A percentile compares a stretch with the other conserved stretches of the same genome.
phyloP scores from a whole-genome alignment of 2,888 invertebrate genomes.

The Anoplius nigerrimus region DNA sequence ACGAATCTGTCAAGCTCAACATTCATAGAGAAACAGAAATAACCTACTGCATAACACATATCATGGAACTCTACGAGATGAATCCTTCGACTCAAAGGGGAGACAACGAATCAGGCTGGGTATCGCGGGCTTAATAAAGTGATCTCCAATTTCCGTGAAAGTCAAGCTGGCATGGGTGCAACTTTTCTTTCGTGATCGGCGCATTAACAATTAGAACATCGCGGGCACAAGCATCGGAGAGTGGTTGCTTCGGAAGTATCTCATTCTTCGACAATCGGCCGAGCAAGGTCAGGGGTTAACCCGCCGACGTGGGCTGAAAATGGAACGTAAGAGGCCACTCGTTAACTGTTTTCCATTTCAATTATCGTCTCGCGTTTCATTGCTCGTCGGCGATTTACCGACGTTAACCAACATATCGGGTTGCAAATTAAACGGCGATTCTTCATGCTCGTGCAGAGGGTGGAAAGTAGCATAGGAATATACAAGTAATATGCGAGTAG shows the following conservation, averaged over 20 bases:
- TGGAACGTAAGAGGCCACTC: conserved; percentile 35
- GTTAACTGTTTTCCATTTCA: conserved; percentile 41
- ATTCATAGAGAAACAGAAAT: too few relatives aligned
- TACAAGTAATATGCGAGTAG: too few relatives aligned
- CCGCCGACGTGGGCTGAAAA: conserved; percentile 37
- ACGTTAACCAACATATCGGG: conserved; percentile 32
- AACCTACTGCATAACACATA: too few relatives aligned
- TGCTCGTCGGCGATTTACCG: conserved; percentile 30
- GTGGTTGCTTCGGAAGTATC: conserved; percentile 35
- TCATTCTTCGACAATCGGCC: conserved; percentile 28
- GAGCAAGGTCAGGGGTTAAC: conserved; percentile 38
- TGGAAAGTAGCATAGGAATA: conserved; percentile 6
- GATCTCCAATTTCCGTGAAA: background rate
- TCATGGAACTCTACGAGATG: too few relatives aligned
- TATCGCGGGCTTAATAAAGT: too few relatives aligned
- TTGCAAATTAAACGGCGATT: conserved; percentile 26
- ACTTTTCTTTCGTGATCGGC: conserved; percentile 13
- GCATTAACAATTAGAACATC: conserved; percentile 30
- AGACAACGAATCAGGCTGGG: too few relatives aligned
- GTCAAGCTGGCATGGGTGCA: background rate
- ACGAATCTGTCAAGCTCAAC: too few relatives aligned
- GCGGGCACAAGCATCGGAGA: conserved; percentile 1
- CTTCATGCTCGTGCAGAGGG: conserved; percentile 3
- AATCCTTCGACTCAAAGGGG: too few relatives aligned
- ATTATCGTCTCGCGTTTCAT: conserved; percentile 34